These are phyloP conservation scores for Lumbricus terrestris DNA, from an alignment of 2,888 invertebrate species.

Conservation along the genomic window DNA sequence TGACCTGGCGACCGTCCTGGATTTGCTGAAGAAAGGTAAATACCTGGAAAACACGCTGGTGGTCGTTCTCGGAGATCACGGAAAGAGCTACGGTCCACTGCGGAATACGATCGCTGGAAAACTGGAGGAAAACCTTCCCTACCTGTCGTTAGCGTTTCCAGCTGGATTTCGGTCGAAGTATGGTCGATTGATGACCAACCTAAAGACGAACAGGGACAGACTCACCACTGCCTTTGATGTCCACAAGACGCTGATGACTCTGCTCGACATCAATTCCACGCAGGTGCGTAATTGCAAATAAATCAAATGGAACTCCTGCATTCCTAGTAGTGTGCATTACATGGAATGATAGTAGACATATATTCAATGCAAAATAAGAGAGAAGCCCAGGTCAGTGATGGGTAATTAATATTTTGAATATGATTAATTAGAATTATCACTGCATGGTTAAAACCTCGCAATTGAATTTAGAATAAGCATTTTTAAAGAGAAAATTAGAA, in stretches of 20 bases:
- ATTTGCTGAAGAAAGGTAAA: slow-evolving; percentile 39
- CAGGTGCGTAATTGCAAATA: not conserved
- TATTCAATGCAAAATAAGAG: not conserved
- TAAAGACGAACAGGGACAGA: slow-evolving; percentile 43
- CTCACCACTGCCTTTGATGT: slow-evolving; percentile 53
- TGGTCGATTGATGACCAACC: slow-evolving; percentile 18
- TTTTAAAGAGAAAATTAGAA: no score
- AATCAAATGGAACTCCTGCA: not conserved
- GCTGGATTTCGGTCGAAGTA: slow-evolving; percentile 38
- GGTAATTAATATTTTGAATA: no score
- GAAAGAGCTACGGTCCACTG: slow-evolving; percentile 48
- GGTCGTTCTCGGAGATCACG: slow-evolving; percentile 53
- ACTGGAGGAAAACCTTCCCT: slow-evolving; percentile 53
- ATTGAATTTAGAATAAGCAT: no score
- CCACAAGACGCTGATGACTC: slow-evolving; percentile 48
- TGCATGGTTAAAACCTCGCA: no score
- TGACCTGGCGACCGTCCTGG: slow-evolving; percentile 43
- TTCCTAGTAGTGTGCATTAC: slow-evolving; percentile 40
- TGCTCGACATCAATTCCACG: slow-evolving; percentile 40
- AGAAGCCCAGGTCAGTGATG: no score
- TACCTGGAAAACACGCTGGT: slow-evolving; percentile 50
- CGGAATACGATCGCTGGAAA: slow-evolving; percentile 50
- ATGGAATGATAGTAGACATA: no score
- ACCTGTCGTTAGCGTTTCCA: slow-evolving; percentile 51
- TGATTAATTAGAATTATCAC: no score